phyloP scores from a whole-genome alignment of 2,888 invertebrate genomes.

The Drosophila neotestacea region DNA sequence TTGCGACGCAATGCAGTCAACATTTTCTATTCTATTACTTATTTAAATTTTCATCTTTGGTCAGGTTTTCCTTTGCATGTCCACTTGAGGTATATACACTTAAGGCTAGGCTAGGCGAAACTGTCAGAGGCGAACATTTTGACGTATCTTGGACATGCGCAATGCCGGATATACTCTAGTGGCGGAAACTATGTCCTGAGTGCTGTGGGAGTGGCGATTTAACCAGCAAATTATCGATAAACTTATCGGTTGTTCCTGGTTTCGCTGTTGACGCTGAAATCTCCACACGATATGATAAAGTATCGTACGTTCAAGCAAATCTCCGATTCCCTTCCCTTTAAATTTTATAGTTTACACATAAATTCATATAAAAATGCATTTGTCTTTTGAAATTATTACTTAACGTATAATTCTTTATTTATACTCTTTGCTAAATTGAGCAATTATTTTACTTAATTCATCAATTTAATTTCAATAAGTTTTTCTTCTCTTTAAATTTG shows the following conservation, averaged over 20 bases:
- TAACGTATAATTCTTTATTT: constrained; percentile 84
- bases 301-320: not conserved
- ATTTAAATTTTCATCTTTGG: constrained; percentile 41
- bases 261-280: not conserved
- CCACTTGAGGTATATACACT: constrained; percentile 40
- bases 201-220: constrained; percentile 44
- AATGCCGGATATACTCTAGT: constrained; percentile 1
- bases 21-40: constrained; percentile 63
- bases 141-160: constrained; percentile 60
- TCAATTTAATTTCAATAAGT: constrained; percentile 74
- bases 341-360: too few relatives aligned
- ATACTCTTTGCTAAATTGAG: constrained; percentile 85
- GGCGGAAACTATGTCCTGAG: constrained; percentile 2
- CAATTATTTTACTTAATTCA: constrained; percentile 82
- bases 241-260: not conserved
- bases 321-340: not conserved
- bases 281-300: not conserved
- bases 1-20: constrained; percentile 81
- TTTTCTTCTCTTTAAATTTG: constrained; percentile 64
- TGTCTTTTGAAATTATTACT: constrained; percentile 77
- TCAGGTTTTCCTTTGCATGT: constrained; percentile 25
- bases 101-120: constrained; percentile 10
- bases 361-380: constrained; percentile 8
- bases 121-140: constrained; percentile 32
- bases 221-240: constrained; percentile 25